Evolutionary conservation across 2,113 vertebrate genomes (phyloP), one percentile per base, ranked within the genome.

Genomic region (Phylloscopus whistleri): DNA sequence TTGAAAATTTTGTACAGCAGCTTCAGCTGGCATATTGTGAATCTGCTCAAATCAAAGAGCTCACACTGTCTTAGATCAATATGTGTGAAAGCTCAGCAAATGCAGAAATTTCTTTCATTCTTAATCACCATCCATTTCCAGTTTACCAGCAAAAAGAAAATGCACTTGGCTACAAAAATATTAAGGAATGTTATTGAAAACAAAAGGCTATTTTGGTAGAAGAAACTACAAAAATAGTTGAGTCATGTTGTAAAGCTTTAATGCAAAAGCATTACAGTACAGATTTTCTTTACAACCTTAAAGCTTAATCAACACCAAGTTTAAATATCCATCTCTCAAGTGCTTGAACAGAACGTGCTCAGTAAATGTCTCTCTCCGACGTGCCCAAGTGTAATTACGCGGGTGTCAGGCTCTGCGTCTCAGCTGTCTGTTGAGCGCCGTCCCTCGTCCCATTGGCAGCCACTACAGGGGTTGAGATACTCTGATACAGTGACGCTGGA

Each of bases 161-260:
- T 93, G 97, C 96, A 97, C 96, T 97, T 98, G 90, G 91, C 96
- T 98, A 98, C 97, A 98, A 98, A 98, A 98, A 98, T 98, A 97
- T 95, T 97, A 98, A 97, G 98, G 98, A 98, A 98, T 98, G 98
- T 98, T 98, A 98, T 75, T 97, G 97, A 98, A 97, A 98, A 98
- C 97, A 97, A 98, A 99, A 98, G 98, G 97, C 98, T 98, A 98
- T 97, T 98, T 97, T 98, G 98, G 97, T 98, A 98, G 97, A 98
- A 99, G 98, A 98, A 98, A 98, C 98, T 99, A 99, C 98, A 99
- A 99, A 99, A 99, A 99, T 98, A 99, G 98, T 98, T 98, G 97
- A 97, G 96, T 98, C 97, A 98, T 96, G 97, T 97, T 97, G 96
- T 98, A 98, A 98, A 98, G 98, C 98, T 98, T 98, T 98, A 98